Percentiles rank a stretch among this genome's conserved stretches.
Evolutionary conservation across 2,797 vertebrate species (phyloP).

Genomic region (Urophycis tenuis): DNA sequence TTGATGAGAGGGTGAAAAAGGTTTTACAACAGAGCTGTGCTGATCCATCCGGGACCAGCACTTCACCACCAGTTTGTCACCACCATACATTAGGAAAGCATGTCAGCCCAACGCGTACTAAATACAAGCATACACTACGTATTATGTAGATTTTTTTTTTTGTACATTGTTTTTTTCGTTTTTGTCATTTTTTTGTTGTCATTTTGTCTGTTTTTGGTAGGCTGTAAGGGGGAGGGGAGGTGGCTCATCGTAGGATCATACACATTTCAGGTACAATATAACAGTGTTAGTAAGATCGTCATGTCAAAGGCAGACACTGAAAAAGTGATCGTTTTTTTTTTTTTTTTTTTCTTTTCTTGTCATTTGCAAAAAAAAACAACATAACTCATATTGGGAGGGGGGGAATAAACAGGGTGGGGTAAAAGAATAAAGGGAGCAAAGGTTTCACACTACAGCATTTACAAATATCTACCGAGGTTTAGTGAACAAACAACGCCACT

Average conservation of each 20-base stretch:
- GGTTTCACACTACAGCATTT: constrained; percentile 83
- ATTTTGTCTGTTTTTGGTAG: constrained; percentile 48
- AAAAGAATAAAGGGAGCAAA: constrained; percentile 66
- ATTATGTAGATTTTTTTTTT: constrained; percentile 66
- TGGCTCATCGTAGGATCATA: constrained; percentile 87
- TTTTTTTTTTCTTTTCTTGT: constrained; percentile 46
- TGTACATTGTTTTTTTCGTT: constrained; percentile 43
- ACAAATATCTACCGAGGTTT: constrained; percentile 80
- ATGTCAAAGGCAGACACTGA: constrained; percentile 83
- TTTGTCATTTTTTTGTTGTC: constrained; percentile 49
- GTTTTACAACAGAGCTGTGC: constrained; percentile 77
- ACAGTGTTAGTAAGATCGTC: constrained; percentile 85
- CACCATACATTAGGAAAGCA: constrained; percentile 78
- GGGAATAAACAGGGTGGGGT: constrained; percentile 61
- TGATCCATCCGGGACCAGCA: constrained; percentile 77
- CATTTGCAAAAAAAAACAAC: constrained; percentile 65
- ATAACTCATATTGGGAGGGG: constrained; percentile 55
- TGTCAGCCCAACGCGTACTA: constrained; percentile 93
- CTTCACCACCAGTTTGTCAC: constrained; percentile 84
- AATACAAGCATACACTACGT: constrained; percentile 98
- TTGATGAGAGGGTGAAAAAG: constrained; percentile 85
- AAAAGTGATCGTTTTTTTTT: constrained; percentile 53
- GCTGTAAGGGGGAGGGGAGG: constrained; percentile 66
- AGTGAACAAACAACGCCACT: constrained; percentile 20
- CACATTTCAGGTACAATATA: constrained; percentile 93